phyloP scores from a whole-genome alignment of 2,797 vertebrate species.

The Oreortyx pictus region DNA sequence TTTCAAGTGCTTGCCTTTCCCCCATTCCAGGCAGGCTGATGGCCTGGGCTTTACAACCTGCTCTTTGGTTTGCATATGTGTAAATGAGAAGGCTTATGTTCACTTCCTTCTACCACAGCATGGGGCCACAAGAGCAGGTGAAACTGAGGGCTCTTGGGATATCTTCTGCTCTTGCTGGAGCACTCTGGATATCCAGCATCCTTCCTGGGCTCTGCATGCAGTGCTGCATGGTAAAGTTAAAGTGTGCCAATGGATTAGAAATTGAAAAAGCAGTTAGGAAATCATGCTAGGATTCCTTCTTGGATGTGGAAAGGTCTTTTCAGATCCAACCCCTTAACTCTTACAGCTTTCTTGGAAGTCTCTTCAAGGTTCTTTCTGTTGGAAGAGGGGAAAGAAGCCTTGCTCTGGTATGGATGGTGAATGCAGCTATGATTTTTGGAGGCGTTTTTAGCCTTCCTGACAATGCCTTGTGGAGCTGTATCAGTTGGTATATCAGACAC shows the following conservation, averaged over 20 bases:
- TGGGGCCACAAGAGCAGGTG: background rate
- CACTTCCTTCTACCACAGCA: accelerated
- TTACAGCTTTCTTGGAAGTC: background rate
- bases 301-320: background rate
- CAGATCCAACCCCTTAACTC: background rate
- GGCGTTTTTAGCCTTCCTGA: background rate
- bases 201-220: background rate
- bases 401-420: background rate
- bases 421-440: too few relatives aligned
- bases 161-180: background rate
- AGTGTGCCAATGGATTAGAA: background rate
- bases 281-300: background rate
- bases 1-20: background rate
- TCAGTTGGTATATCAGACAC: background rate
- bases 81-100: background rate
- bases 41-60: background rate
- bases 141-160: background rate
- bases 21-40: background rate
- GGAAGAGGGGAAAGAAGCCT: background rate
- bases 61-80: too few relatives aligned
- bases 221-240: background rate
- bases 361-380: background rate
- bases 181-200: background rate
- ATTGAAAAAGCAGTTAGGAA: background rate
- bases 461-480: accelerated